Evolutionary conservation across 1,140 invertebrate genomes (phyloP).

Genomic region (Nasonia giraulti): DNA sequence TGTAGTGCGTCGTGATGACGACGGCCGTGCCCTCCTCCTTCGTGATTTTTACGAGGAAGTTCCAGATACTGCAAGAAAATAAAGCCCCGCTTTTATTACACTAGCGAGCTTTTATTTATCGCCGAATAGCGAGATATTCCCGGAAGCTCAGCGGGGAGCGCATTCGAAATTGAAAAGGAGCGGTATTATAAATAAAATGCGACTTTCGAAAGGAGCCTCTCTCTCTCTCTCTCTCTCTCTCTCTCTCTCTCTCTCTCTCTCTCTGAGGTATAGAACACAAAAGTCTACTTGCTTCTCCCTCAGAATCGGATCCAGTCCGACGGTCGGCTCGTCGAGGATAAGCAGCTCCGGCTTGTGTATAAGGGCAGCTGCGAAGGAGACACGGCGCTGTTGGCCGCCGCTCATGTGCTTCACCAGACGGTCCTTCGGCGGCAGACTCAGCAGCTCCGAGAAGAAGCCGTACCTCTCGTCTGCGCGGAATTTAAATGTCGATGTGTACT

Average conservation of each 20-base stretch:
- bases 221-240: too few species aligned
- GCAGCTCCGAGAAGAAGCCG: conserved; percentile 80
- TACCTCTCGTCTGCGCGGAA: conserved; percentile 75
- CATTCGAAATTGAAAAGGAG: too few species aligned
- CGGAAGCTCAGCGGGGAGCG: too few species aligned
- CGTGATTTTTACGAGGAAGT: conserved; percentile 86
- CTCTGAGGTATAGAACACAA: too few species aligned
- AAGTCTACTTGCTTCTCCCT: conserved; percentile 82
- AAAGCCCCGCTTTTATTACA: not conserved
- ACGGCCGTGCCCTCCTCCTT: conserved; percentile 80
- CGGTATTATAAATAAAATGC: too few species aligned
- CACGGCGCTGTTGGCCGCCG: conserved; percentile 91
- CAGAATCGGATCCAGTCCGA: conserved; percentile 92
- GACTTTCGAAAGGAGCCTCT: too few species aligned
- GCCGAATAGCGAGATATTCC: not conserved
- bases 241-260: too few species aligned
- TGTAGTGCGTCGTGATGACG: conserved; percentile 96
- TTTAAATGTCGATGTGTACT: not conserved
- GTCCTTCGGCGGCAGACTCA: conserved; percentile 82
- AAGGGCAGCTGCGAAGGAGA: conserved; percentile 90
- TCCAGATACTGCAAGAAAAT: conserved; percentile 86
- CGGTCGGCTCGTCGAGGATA: conserved; percentile 95
- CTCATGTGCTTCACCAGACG: conserved; percentile 81
- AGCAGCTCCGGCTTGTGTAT: conserved; percentile 91
- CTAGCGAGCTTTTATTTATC: not conserved